Evolutionary conservation across 2,113 vertebrate species (phyloP).

Genomic region (Formicarius rufipectus): DNA sequence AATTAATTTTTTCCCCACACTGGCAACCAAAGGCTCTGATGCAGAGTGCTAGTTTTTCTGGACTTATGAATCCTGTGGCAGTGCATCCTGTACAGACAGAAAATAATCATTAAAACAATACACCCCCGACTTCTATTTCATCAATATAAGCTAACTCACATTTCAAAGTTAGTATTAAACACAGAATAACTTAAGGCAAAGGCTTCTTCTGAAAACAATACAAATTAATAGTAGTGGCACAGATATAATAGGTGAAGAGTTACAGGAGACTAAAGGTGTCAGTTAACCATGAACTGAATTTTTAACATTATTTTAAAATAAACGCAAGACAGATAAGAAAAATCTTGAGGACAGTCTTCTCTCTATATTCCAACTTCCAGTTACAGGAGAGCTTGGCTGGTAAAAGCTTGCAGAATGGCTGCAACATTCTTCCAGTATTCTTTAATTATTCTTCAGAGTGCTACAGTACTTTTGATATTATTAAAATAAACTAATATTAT

Average conservation of each 20-base stretch:
- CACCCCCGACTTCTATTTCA: neutral
- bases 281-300: neutral
- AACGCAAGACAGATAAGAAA: neutral
- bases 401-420: neutral
- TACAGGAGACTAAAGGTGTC: neutral
- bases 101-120: neutral
- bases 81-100: neutral
- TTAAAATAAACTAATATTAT: neutral
- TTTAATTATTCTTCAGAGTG: neutral
- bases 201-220: neutral
- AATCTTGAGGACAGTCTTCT: neutral
- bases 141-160: neutral
- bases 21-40: neutral
- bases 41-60: neutral
- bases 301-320: neutral
- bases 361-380: neutral
- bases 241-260: neutral
- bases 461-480: neutral
- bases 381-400: neutral
- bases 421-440: neutral
- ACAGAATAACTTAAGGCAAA: neutral
- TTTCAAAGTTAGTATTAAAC: neutral
- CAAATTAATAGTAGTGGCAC: neutral
- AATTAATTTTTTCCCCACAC: neutral
- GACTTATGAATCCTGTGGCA: neutral